A percentile compares a stretch with the other conserved stretches of the same genome.
phyloP scores from a whole-genome alignment of 2,113 vertebrate genomes.

The Forbesichthys agassizii region DNA sequence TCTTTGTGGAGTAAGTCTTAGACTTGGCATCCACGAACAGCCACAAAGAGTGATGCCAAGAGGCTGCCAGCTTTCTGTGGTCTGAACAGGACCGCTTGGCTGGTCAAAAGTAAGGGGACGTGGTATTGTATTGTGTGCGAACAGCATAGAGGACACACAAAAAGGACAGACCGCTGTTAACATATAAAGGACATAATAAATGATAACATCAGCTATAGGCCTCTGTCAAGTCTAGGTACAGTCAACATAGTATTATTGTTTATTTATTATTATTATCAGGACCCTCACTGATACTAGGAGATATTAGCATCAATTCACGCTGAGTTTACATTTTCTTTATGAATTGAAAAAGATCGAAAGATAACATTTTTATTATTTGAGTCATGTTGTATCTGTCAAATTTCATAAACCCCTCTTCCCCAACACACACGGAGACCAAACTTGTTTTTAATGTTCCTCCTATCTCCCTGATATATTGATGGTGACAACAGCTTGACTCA shows the following conservation, averaged over 20 bases:
- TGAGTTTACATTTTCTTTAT: too few species aligned
- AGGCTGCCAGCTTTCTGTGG: slow-evolving; percentile 39
- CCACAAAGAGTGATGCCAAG: slow-evolving; percentile 34
- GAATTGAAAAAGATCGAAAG: too few species aligned
- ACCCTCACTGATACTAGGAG: too few species aligned
- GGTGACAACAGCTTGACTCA: slow-evolving; percentile 25
- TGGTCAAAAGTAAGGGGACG: slow-evolving; percentile 26
- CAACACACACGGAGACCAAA: neutral
- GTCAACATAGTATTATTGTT: too few species aligned
- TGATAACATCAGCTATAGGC: too few species aligned
- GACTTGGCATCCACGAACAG: slow-evolving; percentile 36
- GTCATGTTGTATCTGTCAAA: too few species aligned
- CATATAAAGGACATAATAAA: too few species aligned
- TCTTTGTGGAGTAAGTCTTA: slow-evolving; percentile 48
- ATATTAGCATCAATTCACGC: too few species aligned
- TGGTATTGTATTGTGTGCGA: neutral
- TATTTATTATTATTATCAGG: too few species aligned
- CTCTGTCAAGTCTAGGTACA: too few species aligned
- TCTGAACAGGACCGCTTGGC: slow-evolving; percentile 35
- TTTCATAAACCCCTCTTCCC: too few species aligned
- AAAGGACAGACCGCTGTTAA: neutral
- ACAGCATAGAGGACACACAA: neutral
- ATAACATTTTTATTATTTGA: too few species aligned
- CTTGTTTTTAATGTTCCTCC: slow-evolving; percentile 7
- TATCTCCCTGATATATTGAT: neutral